These are phyloP conservation scores for Nasonia giraulti DNA, from an alignment of 1,140 invertebrate genomes.

Conservation along the genomic window DNA sequence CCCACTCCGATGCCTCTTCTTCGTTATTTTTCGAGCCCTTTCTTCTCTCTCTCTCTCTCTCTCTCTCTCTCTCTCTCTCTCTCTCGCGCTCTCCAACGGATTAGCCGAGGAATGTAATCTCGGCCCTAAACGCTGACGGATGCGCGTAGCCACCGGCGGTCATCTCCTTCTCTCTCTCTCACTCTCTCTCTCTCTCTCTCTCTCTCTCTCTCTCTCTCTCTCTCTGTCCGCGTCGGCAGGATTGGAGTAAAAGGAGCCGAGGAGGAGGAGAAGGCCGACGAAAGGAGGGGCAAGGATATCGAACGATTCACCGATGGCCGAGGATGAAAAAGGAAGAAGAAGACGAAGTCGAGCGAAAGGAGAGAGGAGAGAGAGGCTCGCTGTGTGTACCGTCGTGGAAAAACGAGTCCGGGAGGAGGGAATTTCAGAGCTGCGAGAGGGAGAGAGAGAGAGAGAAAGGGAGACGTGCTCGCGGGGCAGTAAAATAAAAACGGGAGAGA, in stretches of 20 bases:
- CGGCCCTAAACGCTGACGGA: conserved; percentile 41
- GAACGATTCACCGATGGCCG: conserved; percentile 49
- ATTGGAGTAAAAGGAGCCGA: conserved; percentile 49
- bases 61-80: no score
- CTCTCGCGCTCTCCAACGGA: conserved; percentile 41
- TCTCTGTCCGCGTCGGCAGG: conserved; percentile 24
- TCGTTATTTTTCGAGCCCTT: conserved; percentile 11
- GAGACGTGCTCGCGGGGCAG: conserved; percentile 50
- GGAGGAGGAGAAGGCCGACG: conserved; percentile 2
- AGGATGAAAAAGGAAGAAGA: conserved; percentile 43
- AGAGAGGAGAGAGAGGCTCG: conserved; percentile 45
- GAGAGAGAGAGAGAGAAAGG: conserved; percentile 48
- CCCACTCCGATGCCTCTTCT: not conserved
- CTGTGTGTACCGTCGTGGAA: conserved; percentile 44
- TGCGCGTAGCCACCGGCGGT: conserved; percentile 28
- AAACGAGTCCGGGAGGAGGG: conserved; percentile 48
- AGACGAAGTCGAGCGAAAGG: conserved; percentile 12
- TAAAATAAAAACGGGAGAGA: conserved; percentile 64
- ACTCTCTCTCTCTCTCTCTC: no score
- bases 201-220: not conserved
- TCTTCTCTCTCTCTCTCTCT: conserved; percentile 22
- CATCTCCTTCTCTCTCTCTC: not conserved
- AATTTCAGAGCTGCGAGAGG: conserved; percentile 47
- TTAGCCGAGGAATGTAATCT: conserved; percentile 52
- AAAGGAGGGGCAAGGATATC: conserved; percentile 41